Conservation (phyloP, 1,140 invertebrate genomes). For the Leptonema lineaticorne region DNA sequence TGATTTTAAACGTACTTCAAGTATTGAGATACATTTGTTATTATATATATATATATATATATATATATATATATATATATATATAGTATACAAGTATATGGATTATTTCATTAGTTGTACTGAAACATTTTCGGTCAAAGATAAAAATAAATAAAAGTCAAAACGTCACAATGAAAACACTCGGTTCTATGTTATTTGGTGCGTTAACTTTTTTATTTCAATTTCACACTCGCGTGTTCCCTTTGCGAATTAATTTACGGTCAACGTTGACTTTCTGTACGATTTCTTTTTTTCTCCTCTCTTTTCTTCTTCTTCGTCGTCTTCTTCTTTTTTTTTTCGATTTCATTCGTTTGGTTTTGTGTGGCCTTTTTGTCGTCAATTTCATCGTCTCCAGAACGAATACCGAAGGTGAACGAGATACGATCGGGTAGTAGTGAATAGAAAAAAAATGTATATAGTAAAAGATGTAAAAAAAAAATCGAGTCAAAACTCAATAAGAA, state of each 20-base stretch:
- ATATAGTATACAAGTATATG: too few species aligned
- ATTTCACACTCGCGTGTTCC: conserved; percentile 1
- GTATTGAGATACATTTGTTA: too few species aligned
- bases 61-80: background rate
- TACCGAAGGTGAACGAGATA: background rate
- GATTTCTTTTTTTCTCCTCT: too few species aligned
- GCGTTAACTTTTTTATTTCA: background rate
- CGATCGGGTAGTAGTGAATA: background rate
- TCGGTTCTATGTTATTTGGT: background rate
- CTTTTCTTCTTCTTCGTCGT: background rate
- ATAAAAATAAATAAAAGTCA: too few species aligned
- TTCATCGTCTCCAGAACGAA: too few species aligned
- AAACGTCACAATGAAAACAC: too few species aligned
- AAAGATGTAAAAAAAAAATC: background rate
- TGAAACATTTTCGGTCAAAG: too few species aligned
- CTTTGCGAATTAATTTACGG: conserved; percentile 1
- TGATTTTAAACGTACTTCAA: too few species aligned
- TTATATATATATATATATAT: background rate
- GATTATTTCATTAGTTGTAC: too few species aligned
- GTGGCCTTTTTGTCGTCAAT: too few species aligned
- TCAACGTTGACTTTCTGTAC: background rate
- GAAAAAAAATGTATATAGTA: background rate
- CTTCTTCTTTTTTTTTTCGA: background rate
- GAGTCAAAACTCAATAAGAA: background rate
- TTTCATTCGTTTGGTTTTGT: background rate